Conservation (phyloP, 2,113 vertebrate species). For the Psittacara wagleri region DNA sequence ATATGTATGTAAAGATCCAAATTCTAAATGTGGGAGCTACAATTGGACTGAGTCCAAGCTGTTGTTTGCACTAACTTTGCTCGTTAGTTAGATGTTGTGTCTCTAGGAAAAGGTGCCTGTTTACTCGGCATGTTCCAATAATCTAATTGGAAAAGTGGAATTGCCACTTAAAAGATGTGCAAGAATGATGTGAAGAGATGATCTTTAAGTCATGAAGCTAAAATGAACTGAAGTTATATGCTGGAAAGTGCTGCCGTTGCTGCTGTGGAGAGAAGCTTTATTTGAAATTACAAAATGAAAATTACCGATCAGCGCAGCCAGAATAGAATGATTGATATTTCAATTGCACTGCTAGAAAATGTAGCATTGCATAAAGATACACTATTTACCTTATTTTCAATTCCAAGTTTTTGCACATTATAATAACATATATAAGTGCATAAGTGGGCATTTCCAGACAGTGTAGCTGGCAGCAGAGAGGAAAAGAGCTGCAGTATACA, state of each 20-base stretch:
- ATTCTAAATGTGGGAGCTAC: not conserved
- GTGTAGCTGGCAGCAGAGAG: not conserved
- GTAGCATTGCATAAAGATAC: slow-evolving; percentile 52
- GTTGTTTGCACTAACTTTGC: not conserved
- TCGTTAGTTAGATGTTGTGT: slow-evolving; percentile 17
- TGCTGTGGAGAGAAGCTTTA: slow-evolving; percentile 62
- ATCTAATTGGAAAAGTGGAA: slow-evolving; percentile 75
- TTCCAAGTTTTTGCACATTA: slow-evolving; percentile 39
- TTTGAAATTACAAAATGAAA: slow-evolving; percentile 78
- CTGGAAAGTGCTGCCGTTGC: slow-evolving; percentile 44
- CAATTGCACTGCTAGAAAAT: slow-evolving; percentile 45
- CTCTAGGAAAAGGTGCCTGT: slow-evolving; percentile 56
- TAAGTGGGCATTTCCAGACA: not conserved
- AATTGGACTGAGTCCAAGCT: not conserved
- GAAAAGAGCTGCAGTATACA: not conserved
- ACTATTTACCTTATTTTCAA: slow-evolving; percentile 65
- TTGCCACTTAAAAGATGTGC: slow-evolving; percentile 64
- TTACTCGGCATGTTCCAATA: slow-evolving; percentile 61
- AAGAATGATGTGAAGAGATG: slow-evolving; percentile 60
- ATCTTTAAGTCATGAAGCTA: slow-evolving; percentile 61
- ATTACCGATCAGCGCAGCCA: slow-evolving; percentile 72
- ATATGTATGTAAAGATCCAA: not conserved
- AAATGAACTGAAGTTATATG: slow-evolving; percentile 65
- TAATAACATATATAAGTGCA: not conserved
- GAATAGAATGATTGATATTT: slow-evolving; percentile 65